Percentiles rank a stretch among this genome's conserved stretches.
Conservation (phyloP, 37 sponge, comb jelly and placozoan genomes). For the Lycopodina hypogea region DNA sequence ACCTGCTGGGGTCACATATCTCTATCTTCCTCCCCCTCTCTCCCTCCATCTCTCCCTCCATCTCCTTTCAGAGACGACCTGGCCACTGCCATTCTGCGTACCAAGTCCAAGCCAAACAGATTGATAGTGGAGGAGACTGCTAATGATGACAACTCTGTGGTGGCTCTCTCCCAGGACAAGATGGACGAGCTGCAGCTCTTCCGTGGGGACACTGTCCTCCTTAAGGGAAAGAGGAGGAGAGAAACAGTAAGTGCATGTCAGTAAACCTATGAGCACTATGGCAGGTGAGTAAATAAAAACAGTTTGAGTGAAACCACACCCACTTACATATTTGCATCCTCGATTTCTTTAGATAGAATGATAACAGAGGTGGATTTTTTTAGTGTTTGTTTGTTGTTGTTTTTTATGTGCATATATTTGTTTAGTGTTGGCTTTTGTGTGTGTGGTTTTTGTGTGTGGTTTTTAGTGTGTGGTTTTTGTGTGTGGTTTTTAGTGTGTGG, state of each 20-base stretch:
- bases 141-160: constrained; percentile 98
- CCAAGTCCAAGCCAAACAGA: constrained; percentile 86
- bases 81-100: constrained; percentile 92
- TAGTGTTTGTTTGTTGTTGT: too few relatives aligned
- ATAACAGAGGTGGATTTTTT: too few relatives aligned
- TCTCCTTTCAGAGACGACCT: constrained; percentile 76
- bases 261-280: too few relatives aligned
- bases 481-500: too few relatives aligned
- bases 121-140: constrained; percentile 94
- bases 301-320: too few relatives aligned
- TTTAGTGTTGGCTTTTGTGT: too few relatives aligned
- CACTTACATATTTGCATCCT: too few relatives aligned
- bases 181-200: constrained; percentile 99
- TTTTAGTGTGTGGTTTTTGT: too few relatives aligned
- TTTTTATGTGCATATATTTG: too few relatives aligned
- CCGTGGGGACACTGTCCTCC: constrained; percentile 95
- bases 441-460: too few relatives aligned
- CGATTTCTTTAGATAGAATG: too few relatives aligned
- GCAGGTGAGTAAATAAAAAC: neutral
- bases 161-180: constrained; percentile 93
- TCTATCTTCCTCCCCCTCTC: neutral
- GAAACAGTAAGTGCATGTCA: constrained; percentile 78
- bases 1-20: too few relatives aligned
- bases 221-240: constrained; percentile 94
- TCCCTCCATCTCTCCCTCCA: neutral